A percentile compares a stretch with the other conserved stretches of the same genome.
Evolutionary conservation across 1,140 invertebrate genomes (phyloP).

Genomic region (Brachionus angularis): DNA sequence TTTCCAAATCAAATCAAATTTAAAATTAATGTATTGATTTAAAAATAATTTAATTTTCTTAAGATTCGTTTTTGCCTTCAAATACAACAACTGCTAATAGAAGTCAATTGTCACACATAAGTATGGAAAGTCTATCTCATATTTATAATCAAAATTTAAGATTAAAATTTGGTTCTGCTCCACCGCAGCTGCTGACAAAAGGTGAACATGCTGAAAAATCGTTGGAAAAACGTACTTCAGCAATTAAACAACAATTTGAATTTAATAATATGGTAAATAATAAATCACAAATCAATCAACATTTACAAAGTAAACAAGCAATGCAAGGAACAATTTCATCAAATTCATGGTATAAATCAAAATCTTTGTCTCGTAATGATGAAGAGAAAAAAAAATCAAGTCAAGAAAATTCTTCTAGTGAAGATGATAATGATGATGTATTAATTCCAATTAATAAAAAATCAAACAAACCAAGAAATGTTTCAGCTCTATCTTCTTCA

Average conservation of each 20-base stretch:
- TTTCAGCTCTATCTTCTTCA: neutral
- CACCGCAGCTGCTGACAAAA: constrained; percentile 30
- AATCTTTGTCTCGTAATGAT: neutral
- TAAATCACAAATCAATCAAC: constrained; percentile 30
- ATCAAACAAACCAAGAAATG: too few species aligned
- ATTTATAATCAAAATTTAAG: constrained; percentile 42
- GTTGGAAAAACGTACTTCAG: constrained; percentile 27
- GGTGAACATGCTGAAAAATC: constrained; percentile 35
- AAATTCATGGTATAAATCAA: constrained; percentile 40
- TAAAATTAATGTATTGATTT: neutral
- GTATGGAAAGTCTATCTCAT: constrained; percentile 30
- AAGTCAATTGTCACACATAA: constrained; percentile 36
- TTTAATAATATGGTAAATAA: neutral
- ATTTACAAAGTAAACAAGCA: constrained; percentile 29
- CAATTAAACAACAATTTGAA: constrained; percentile 33
- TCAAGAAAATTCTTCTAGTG: neutral
- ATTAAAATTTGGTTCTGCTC: constrained; percentile 39
- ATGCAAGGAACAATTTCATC: constrained; percentile 43
- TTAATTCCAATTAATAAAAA: neutral
- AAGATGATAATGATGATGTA: constrained; percentile 8
- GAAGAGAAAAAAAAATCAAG: neutral
- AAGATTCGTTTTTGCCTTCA: constrained; percentile 44
- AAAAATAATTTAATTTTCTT: neutral
- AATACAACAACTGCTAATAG: constrained; percentile 25
- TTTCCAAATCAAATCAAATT: neutral